Percentiles rank a stretch among this genome's conserved stretches.
phyloP scores from a whole-genome alignment of 2,113 vertebrate species.

The Apodemus speciosus region DNA sequence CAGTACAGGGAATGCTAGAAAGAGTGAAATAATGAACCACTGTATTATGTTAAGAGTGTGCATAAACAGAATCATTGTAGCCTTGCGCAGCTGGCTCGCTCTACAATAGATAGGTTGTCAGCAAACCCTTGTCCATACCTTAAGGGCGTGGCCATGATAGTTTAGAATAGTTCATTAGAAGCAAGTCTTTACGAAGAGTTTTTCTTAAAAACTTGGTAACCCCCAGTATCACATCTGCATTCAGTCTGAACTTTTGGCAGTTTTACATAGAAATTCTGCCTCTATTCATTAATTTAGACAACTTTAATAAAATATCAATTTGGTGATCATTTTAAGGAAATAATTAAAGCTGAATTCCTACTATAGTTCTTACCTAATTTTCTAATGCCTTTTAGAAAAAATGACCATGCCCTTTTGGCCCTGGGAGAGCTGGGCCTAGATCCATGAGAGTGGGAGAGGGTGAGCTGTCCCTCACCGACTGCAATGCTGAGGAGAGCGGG shows the following conservation, averaged over 20 bases:
- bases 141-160: background rate
- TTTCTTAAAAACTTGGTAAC: background rate
- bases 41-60: background rate
- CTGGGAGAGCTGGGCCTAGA: too few relatives aligned
- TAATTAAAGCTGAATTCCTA: background rate
- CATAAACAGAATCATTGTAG: background rate
- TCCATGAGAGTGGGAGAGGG: too few relatives aligned
- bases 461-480: too few relatives aligned
- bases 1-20: background rate
- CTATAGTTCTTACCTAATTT: background rate
- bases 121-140: background rate
- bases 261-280: background rate
- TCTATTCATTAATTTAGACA: background rate
- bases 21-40: background rate
- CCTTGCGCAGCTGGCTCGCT: background rate
- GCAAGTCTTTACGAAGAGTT: background rate
- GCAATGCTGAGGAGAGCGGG: too few relatives aligned
- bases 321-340: conserved; percentile 41
- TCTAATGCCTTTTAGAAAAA: background rate
- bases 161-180: background rate
- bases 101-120: background rate
- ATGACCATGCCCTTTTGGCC: too few relatives aligned
- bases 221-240: background rate
- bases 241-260: background rate
- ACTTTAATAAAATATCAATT: conserved; percentile 35